Percentiles rank a stretch among this genome's conserved stretches.
These are phyloP conservation scores for Episyrphus balteatus DNA, from an alignment of 1,140 invertebrate genomes.

Conservation along the genomic window DNA sequence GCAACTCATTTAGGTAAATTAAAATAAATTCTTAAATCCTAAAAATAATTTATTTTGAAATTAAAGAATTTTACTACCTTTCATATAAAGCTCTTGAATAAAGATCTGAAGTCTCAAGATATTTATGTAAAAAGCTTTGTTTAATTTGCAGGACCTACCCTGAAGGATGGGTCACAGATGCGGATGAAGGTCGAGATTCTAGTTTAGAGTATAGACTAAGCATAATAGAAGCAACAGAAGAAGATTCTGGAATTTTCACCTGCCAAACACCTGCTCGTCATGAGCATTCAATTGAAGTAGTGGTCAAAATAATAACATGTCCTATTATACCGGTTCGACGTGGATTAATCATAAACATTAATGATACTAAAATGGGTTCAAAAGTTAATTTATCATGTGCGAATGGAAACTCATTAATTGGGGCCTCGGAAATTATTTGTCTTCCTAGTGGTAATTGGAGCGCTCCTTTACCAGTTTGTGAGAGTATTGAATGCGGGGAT, in stretches of 20 bases:
- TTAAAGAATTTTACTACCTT: too few relatives aligned
- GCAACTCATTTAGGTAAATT: slow-evolving; percentile 50
- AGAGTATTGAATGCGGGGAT: slow-evolving; percentile 69
- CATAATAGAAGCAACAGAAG: slow-evolving; percentile 62
- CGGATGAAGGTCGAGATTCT: slow-evolving; percentile 63
- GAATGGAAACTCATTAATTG: slow-evolving; percentile 72
- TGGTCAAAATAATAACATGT: slow-evolving; percentile 71
- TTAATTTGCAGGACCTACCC: slow-evolving; percentile 50
- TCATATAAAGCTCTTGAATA: too few relatives aligned
- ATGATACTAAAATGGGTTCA: slow-evolving; percentile 61
- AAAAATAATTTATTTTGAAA: slow-evolving; percentile 8
- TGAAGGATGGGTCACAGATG: slow-evolving; percentile 73
- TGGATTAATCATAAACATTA: slow-evolving; percentile 56
- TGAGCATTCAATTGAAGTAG: slow-evolving; percentile 64
- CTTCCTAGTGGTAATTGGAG: slow-evolving; percentile 76
- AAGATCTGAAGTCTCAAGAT: too few relatives aligned
- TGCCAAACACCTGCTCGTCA: slow-evolving; percentile 72
- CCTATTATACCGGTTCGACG: slow-evolving; percentile 52
- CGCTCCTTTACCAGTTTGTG: slow-evolving; percentile 63
- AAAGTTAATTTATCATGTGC: slow-evolving; percentile 62
- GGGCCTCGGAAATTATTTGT: slow-evolving; percentile 58
- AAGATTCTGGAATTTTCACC: slow-evolving; percentile 70
- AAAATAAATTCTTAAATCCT: not conserved
- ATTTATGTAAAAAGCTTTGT: too few relatives aligned
- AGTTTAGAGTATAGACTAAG: slow-evolving; percentile 71